Percentiles rank a stretch among this genome's conserved stretches.
These are phyloP conservation scores for Tineola bisselliella DNA, from an alignment of 2,888 invertebrate species.

Conservation along the genomic window DNA sequence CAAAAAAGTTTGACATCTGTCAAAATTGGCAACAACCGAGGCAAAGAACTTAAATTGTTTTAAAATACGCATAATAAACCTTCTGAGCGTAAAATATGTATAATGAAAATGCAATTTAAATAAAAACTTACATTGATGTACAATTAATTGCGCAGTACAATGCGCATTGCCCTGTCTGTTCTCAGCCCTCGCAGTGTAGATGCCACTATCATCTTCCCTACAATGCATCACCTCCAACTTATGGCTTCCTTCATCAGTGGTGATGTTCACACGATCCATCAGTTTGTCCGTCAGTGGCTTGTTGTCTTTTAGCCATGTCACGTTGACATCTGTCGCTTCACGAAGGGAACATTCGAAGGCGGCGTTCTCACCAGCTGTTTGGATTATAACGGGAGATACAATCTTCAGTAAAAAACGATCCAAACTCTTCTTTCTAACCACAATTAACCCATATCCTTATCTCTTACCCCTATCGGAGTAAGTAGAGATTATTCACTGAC, in stretches of 20 bases:
- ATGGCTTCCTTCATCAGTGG: conserved; percentile 68
- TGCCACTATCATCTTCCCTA: conserved; percentile 81
- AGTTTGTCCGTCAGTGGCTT: conserved; percentile 79
- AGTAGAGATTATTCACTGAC: no score
- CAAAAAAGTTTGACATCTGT: no score
- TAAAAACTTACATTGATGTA: conserved; percentile 78
- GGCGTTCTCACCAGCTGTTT: conserved; percentile 83
- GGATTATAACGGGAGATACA: conserved; percentile 30
- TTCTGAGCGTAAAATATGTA: no score
- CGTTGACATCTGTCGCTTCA: conserved; percentile 66
- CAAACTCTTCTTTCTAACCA: no score
- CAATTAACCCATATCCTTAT: no score
- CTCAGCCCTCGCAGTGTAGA: conserved; percentile 89
- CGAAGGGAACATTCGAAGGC: conserved; percentile 81
- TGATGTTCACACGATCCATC: conserved; percentile 76
- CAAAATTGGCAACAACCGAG: no score
- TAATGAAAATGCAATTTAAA: not conserved
- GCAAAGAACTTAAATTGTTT: no score
- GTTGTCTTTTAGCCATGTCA: conserved; percentile 91
- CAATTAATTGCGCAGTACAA: conserved; percentile 87
- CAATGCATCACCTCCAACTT: conserved; percentile 81
- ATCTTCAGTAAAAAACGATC: not conserved
- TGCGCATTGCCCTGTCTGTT: conserved; percentile 82
- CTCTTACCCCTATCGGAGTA: no score
- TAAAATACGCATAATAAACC: no score